Conservation (phyloP, 2,797 vertebrate genomes). For the Pipistrellus kuhlii region DNA sequence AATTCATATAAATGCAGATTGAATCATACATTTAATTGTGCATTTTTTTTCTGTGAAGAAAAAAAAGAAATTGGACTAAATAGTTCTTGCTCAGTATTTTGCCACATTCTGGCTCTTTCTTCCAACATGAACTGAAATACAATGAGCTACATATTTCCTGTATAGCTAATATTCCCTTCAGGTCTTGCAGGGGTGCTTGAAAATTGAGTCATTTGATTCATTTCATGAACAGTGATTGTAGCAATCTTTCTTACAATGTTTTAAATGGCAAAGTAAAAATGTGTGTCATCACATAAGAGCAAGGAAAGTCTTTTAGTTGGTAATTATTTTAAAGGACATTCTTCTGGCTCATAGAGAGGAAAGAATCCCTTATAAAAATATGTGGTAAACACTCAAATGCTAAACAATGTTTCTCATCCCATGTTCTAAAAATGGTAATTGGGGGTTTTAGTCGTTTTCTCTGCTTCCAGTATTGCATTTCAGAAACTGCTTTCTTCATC, state of each 20-base stretch:
- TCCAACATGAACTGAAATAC: constrained; percentile 48
- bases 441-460: neutral
- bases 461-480: neutral
- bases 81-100: neutral
- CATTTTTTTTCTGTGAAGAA: constrained; percentile 1
- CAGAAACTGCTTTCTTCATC: neutral
- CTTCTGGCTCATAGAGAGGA: neutral
- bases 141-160: neutral
- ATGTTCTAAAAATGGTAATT: neutral
- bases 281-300: neutral
- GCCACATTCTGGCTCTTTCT: constrained; percentile 29
- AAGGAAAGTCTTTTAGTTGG: constrained; percentile 10
- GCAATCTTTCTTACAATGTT: constrained; percentile 14
- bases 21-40: constrained; percentile 1
- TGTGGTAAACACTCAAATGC: neutral
- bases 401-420: neutral
- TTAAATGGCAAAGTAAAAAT: constrained; percentile 22
- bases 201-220: constrained; percentile 37
- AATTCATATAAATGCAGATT: constrained; percentile 37
- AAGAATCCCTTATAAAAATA: neutral
- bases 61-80: constrained; percentile 23
- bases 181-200: neutral
- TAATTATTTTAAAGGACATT: constrained; percentile 46
- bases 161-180: neutral
- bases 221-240: constrained; percentile 24